phyloP scores from a whole-genome alignment of 2,797 vertebrate genomes.

The Pseudomugil tenellus region DNA sequence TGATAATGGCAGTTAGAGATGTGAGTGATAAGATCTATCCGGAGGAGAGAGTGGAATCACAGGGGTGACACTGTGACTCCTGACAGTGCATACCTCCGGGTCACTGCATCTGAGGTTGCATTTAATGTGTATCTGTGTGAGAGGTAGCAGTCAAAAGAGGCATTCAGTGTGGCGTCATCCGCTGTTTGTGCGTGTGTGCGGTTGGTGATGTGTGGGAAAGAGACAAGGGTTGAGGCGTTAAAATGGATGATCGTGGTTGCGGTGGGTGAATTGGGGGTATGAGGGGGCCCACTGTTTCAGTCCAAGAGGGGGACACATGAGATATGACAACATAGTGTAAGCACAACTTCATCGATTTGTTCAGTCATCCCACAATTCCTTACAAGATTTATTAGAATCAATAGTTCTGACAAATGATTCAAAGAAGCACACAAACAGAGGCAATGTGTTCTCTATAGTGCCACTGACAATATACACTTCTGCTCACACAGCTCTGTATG shows the following conservation, averaged over 20 bases:
- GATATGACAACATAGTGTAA: conserved; percentile 74
- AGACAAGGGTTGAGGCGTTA: conserved; percentile 42
- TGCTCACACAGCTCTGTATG: conserved; percentile 14
- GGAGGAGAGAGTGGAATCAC: conserved; percentile 70
- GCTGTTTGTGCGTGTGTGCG: conserved; percentile 23
- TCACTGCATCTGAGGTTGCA: conserved; percentile 68
- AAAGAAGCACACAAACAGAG: conserved; percentile 65
- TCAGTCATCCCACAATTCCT: conserved; percentile 64
- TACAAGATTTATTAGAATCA: conserved; percentile 70
- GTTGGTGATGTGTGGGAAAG: conserved; percentile 20
- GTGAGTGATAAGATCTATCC: conserved; percentile 80
- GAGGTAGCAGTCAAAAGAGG: conserved; percentile 76
- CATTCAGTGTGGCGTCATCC: conserved; percentile 69
- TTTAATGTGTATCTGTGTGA: conserved; percentile 72
- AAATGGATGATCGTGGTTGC: conserved; percentile 50
- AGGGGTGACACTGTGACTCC: conserved; percentile 64
- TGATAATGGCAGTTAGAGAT: conserved; percentile 81
- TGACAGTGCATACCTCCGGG: conserved; percentile 71
- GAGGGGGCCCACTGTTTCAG: conserved; percentile 30
- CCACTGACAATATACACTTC: conserved; percentile 36
- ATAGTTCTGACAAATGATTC: conserved; percentile 72
- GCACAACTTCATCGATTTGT: conserved; percentile 75
- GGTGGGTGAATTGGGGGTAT: conserved; percentile 2
- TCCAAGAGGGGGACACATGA: conserved; percentile 58
- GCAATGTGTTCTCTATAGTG: conserved; percentile 37